Conservation (phyloP, 2,113 vertebrate species). For the Lepus europaeus region DNA sequence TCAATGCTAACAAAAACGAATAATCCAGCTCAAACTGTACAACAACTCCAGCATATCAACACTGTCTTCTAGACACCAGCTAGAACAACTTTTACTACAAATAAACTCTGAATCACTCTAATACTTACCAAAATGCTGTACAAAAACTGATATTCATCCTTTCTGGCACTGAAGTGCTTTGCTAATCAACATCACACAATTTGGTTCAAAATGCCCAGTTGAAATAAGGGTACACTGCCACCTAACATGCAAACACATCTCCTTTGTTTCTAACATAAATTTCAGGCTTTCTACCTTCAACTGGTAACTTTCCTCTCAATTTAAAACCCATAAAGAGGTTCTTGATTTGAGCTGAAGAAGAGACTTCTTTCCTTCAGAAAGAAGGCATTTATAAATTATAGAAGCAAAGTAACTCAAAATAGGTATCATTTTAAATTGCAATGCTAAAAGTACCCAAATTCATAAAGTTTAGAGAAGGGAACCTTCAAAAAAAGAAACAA, state of each 20-base stretch:
- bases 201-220: slow-evolving; percentile 69
- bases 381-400: background rate
- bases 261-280: slow-evolving; percentile 76
- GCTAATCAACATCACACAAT: slow-evolving; percentile 85
- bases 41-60: slow-evolving; percentile 46
- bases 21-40: slow-evolving; percentile 79
- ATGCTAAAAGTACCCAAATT: background rate
- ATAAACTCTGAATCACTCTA: too few relatives aligned
- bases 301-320: slow-evolving; percentile 6
- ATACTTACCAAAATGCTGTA: slow-evolving; percentile 68
- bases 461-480: background rate
- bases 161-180: slow-evolving; percentile 71
- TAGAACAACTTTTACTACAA: slow-evolving; percentile 62
- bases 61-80: slow-evolving; percentile 65
- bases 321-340: slow-evolving; percentile 20
- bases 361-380: slow-evolving; percentile 50
- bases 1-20: slow-evolving; percentile 60
- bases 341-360: background rate
- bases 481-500: slow-evolving; percentile 45
- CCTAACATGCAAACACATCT: slow-evolving; percentile 76
- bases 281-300: slow-evolving; percentile 61
- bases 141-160: slow-evolving; percentile 70
- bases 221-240: slow-evolving; percentile 71
- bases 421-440: slow-evolving; percentile 24
- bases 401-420: slow-evolving; percentile 46